Evolutionary conservation across 2,888 invertebrate genomes (phyloP).

Genomic region (Noctua fimbriata): DNA sequence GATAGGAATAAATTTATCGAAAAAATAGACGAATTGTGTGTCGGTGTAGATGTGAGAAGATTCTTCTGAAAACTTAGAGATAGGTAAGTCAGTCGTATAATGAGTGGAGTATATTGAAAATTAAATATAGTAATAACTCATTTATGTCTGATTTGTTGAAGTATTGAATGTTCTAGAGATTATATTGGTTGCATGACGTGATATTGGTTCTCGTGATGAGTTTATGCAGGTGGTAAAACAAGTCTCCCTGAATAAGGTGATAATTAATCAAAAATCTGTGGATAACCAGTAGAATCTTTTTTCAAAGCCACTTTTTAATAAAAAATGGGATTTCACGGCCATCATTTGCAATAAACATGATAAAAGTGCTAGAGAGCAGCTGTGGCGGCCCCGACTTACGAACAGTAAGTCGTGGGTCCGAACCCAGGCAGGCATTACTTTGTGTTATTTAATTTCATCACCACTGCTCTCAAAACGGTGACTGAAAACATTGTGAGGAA

Average conservation of each 20-base stretch:
- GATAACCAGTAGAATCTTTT: background rate
- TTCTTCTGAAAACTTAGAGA: slow-evolving; percentile 58
- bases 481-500: too few relatives aligned
- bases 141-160: slow-evolving; percentile 40
- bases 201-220: slow-evolving; percentile 29
- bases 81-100: slow-evolving; percentile 58
- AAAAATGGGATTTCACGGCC: background rate
- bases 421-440: too few relatives aligned
- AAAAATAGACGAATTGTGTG: slow-evolving; percentile 73
- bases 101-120: slow-evolving; percentile 54
- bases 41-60: slow-evolving; percentile 65
- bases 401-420: too few relatives aligned
- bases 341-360: background rate
- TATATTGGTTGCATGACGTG: slow-evolving; percentile 39
- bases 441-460: too few relatives aligned
- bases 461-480: too few relatives aligned
- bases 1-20: slow-evolving; percentile 75
- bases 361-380: background rate
- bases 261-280: background rate
- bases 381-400: too few relatives aligned
- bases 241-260: slow-evolving; percentile 3
- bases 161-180: slow-evolving; percentile 38
- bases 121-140: slow-evolving; percentile 28
- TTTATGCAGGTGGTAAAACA: background rate
- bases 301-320: background rate